Conservation (phyloP, 2,888 invertebrate genomes). For the Zonitis immaculata region DNA sequence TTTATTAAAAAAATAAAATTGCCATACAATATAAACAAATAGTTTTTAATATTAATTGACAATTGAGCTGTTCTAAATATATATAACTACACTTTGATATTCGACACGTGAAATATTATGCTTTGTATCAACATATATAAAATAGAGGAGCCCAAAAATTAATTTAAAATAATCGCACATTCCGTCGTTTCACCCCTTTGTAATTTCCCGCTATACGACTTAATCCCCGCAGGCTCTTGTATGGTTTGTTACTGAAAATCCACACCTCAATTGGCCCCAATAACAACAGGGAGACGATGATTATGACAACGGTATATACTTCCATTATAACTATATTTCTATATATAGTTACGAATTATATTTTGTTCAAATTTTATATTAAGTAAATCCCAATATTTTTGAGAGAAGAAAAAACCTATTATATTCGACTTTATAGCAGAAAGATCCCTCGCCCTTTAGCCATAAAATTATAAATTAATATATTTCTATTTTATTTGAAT, state of each 20-base stretch:
- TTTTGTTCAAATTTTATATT: not conserved
- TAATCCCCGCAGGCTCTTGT: slow-evolving; percentile 1
- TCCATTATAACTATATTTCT: not conserved
- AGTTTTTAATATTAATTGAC: too few species aligned
- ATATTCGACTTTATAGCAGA: too few species aligned
- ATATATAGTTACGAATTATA: not conserved
- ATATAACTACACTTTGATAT: too few species aligned
- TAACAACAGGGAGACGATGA: not conserved
- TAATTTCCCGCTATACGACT: slow-evolving; percentile 1
- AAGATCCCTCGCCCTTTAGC: too few species aligned
- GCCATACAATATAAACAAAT: too few species aligned
- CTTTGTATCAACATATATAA: not conserved
- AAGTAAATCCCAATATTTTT: not conserved
- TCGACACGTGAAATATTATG: slow-evolving; percentile 8
- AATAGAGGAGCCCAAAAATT: slow-evolving; percentile 7
- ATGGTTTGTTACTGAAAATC: slow-evolving; percentile 2
- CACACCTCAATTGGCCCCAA: not conserved
- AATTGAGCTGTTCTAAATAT: too few species aligned
- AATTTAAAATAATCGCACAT: slow-evolving; percentile 11
- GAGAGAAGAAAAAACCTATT: too few species aligned
- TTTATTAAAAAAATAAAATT: too few species aligned
- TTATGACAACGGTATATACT: not conserved
- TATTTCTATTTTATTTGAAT: too few species aligned
- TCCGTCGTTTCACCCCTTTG: slow-evolving; percentile 1
- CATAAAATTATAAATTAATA: too few species aligned